Base-by-base conservation (phyloP, 1,140 invertebrate genomes). In the Chrysoperla carnea region DNA sequence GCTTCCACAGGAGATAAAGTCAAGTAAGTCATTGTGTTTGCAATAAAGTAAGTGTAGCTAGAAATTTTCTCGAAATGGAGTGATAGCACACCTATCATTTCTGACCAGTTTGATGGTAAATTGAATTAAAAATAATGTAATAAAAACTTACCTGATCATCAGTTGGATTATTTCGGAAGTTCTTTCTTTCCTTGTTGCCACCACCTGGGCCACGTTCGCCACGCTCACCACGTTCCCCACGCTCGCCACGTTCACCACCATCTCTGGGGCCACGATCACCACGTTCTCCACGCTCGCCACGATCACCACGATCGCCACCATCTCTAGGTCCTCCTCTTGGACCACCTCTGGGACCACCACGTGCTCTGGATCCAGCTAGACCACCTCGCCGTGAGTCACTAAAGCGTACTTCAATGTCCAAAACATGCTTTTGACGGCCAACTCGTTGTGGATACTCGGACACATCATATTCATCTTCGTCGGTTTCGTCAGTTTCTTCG, bases 371-470 rank as follows among this genome's bases (percentile, higher is more conserved):
- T 23, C 76, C 71, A 7, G 68, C 68, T 31, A 74, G 70, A 11
- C 75, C 68, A 39, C 75, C 77, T 55, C 84, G 76, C 47, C 81
- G 73, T 9, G 72, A 76, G 56, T 90, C 86, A 53, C 76, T 78
- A 62, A 91, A 93, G 51, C 86, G 83, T 54, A 91, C 86, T 56
- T 91, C 84, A 52, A 91, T 91, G 50, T 86, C 84, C 46, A 90
- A 64, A 17, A 90, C 68, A 49, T 82, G 82, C 57, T 90, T 88
- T 61, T 86, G 84, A 37, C 85, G 75, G 29, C 86, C 85, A 50
- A 85, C 84, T 47, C 84, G 80, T 65, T 88, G 84, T 48, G 81
- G 83, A 62, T 84, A 87, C 54, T 88, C 84, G 36, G 75, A 72
- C 39, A 72, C 73, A 58, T 85, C 81, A 51, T 82, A 84, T 55